phyloP scores from a whole-genome alignment of 2,797 vertebrate species.

The Sibirionetta formosa region DNA sequence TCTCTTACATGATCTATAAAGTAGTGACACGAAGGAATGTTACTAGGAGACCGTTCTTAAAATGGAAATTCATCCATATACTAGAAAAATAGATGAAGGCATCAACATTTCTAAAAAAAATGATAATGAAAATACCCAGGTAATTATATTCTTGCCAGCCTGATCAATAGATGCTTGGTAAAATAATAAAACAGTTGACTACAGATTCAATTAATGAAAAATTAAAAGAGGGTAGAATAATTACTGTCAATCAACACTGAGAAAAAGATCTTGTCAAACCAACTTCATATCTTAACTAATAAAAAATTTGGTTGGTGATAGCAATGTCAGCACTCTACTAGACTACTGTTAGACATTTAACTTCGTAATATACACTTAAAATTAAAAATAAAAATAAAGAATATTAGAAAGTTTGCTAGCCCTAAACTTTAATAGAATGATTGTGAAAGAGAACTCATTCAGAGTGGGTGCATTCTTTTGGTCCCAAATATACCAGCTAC shows the following conservation, averaged over 20 bases:
- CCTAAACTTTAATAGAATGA: neutral
- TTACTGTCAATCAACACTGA: neutral
- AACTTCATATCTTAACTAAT: neutral
- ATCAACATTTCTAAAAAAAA: neutral
- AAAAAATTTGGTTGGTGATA: neutral
- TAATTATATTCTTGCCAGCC: neutral
- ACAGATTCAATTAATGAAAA: neutral
- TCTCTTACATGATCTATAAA: neutral
- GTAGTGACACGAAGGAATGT: neutral
- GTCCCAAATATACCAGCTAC: neutral
- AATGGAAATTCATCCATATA: neutral
- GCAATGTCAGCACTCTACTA: neutral
- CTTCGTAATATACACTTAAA: neutral
- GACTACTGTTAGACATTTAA: neutral
- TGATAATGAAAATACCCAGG: neutral
- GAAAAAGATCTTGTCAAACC: neutral
- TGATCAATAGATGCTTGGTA: neutral
- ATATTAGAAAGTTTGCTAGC: neutral
- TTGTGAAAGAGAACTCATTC: neutral
- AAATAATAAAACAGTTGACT: neutral
- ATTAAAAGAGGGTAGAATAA: neutral
- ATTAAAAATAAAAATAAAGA: neutral
- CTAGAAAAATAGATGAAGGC: neutral
- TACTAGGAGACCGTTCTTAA: neutral
- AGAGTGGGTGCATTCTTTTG: fast-evolving